phyloP scores from a whole-genome alignment of 2,888 invertebrate species.

The Choristoneura rosaceana region DNA sequence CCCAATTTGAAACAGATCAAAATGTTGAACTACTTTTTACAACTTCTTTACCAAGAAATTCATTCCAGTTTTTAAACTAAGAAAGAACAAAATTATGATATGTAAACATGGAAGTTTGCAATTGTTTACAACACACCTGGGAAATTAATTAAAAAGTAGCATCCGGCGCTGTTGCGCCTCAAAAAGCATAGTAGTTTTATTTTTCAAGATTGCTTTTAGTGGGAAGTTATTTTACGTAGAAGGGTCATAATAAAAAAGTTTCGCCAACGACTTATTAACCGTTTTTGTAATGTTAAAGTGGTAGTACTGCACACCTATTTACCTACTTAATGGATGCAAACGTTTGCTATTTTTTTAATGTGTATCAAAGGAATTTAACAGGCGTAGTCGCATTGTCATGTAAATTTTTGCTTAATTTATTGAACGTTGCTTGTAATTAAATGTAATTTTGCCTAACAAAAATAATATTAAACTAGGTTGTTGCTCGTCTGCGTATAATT shows the following conservation, averaged over 20 bases:
- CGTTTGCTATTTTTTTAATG: too few species aligned
- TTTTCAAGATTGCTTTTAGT: slow-evolving; percentile 20
- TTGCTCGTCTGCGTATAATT: too few species aligned
- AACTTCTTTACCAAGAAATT: background rate
- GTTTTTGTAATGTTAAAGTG: too few species aligned
- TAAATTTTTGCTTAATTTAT: too few species aligned
- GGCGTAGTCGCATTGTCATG: too few species aligned
- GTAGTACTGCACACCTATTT: too few species aligned
- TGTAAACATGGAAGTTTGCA: slow-evolving; percentile 62
- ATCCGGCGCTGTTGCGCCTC: slow-evolving; percentile 25
- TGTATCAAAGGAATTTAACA: too few species aligned
- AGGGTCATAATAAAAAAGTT: background rate
- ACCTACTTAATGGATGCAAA: too few species aligned
- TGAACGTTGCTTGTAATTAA: too few species aligned
- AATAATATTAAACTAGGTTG: too few species aligned
- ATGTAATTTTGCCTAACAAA: too few species aligned
- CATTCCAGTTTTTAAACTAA: slow-evolving; percentile 16
- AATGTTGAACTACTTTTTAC: slow-evolving; percentile 20
- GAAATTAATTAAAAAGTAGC: slow-evolving; percentile 68
- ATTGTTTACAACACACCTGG: slow-evolving; percentile 68
- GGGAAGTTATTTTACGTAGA: slow-evolving; percentile 2
- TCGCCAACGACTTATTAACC: too few species aligned
- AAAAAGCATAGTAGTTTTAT: slow-evolving; percentile 28
- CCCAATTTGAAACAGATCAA: slow-evolving; percentile 22
- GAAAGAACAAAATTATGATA: slow-evolving; percentile 47